These are phyloP conservation scores for Drosophila arizonae DNA, from an alignment of 1,140 invertebrate species.

Conservation along the genomic window DNA sequence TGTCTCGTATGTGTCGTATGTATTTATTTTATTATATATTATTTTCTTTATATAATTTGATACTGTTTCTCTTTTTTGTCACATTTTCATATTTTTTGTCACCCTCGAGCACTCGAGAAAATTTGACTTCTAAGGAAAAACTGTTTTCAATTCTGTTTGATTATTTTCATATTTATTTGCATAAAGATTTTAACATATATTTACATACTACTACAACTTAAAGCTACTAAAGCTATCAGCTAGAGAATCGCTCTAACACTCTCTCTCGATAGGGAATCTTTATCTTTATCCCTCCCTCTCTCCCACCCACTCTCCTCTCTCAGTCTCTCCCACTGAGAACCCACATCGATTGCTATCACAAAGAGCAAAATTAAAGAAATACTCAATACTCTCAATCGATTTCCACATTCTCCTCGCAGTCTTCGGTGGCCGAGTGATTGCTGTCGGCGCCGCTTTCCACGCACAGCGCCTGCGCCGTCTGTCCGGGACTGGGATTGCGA, in stretches of 20 bases:
- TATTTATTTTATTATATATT: too few relatives aligned
- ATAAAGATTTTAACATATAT: conserved; percentile 28
- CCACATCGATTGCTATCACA: conserved; percentile 62
- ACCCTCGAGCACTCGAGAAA: too few relatives aligned
- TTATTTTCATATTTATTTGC: conserved; percentile 51
- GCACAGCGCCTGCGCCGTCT: conserved; percentile 35
- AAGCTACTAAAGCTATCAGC: conserved; percentile 69
- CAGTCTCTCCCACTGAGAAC: conserved; percentile 28
- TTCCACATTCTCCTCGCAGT: conserved; percentile 80
- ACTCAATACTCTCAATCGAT: conserved; percentile 61
- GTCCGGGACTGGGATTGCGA: conserved; percentile 49
- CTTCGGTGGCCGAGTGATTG: conserved; percentile 60
- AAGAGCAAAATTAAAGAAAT: conserved; percentile 21
- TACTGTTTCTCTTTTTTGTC: too few relatives aligned
- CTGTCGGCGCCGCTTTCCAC: conserved; percentile 67
- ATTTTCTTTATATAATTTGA: too few relatives aligned
- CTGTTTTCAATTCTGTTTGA: conserved; percentile 3
- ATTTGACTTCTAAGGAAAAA: not conserved
- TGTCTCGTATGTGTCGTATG: too few relatives aligned
- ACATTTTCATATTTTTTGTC: too few relatives aligned
- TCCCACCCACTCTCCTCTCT: not conserved
- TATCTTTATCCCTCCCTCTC: not conserved
- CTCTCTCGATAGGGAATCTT: not conserved
- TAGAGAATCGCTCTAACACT: conserved; percentile 13
- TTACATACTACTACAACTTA: conserved; percentile 61